These are phyloP conservation scores for Grammomys surdaster DNA, from an alignment of 2,113 vertebrate genomes.

Conservation along the genomic window DNA sequence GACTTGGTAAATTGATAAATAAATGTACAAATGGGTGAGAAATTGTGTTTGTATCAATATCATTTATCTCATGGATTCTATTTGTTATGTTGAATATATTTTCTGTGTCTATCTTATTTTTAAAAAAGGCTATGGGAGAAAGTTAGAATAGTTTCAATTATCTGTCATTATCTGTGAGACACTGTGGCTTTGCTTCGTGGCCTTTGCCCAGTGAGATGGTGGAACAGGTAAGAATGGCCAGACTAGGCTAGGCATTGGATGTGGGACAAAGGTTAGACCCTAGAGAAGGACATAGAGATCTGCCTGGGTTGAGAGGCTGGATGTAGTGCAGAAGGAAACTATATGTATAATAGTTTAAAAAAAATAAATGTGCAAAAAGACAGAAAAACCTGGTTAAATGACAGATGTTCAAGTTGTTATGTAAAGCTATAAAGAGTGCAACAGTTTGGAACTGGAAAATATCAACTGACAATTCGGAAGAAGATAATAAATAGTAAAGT, in stretches of 20 bases:
- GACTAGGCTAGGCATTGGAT: neutral
- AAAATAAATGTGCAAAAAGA: conserved; percentile 31
- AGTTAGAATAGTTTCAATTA: neutral
- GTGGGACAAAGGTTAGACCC: neutral
- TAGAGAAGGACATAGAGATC: neutral
- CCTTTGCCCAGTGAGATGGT: neutral
- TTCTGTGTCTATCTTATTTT: neutral
- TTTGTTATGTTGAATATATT: neutral
- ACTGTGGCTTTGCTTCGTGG: neutral
- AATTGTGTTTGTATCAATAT: neutral
- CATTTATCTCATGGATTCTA: neutral
- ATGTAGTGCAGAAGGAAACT: neutral
- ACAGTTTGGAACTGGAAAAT: conserved; percentile 6
- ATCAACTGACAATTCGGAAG: neutral
- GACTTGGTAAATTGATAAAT: neutral
- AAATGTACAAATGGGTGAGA: neutral
- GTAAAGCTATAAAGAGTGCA: conserved; percentile 53
- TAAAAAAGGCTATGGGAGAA: neutral
- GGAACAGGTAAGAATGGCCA: neutral
- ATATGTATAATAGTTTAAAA: neutral
- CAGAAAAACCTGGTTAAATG: neutral
- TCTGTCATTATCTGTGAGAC: neutral
- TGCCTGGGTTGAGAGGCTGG: neutral
- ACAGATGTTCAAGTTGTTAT: neutral
- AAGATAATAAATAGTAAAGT: conserved; percentile 40